Evolutionary conservation across 2,888 invertebrate species (phyloP).

Genomic region (Calameuta filiformis): DNA sequence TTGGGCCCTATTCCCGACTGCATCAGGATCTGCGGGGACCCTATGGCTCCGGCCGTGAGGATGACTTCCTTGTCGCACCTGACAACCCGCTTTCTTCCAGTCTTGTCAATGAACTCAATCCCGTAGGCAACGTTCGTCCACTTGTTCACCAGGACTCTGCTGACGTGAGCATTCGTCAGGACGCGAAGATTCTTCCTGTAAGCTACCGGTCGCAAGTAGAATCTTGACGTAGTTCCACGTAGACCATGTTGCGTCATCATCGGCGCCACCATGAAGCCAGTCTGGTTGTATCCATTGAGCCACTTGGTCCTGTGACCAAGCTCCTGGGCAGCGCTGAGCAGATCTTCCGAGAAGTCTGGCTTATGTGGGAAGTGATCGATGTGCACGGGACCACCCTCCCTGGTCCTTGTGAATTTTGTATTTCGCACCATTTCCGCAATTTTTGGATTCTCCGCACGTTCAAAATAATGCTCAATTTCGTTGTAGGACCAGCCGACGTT

Average conservation of each 20-base stretch:
- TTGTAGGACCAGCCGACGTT: slow-evolving; percentile 72
- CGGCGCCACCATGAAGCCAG: slow-evolving; percentile 65
- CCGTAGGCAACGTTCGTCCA: slow-evolving; percentile 70
- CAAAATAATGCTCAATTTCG: slow-evolving; percentile 67
- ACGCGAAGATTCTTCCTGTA: slow-evolving; percentile 66
- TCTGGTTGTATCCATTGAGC: slow-evolving; percentile 52
- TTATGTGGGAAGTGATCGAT: slow-evolving; percentile 58
- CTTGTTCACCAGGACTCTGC: slow-evolving; percentile 56
- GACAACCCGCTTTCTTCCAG: slow-evolving; percentile 59
- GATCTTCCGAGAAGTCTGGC: slow-evolving; percentile 49
- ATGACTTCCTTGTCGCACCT: slow-evolving; percentile 68
- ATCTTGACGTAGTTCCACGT: slow-evolving; percentile 69
- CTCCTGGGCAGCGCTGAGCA: slow-evolving; percentile 56
- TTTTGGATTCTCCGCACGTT: slow-evolving; percentile 68
- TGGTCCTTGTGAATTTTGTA: slow-evolving; percentile 24
- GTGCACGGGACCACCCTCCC: slow-evolving; percentile 48
- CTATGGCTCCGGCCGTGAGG: slow-evolving; percentile 68
- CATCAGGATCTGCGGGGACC: slow-evolving; percentile 69
- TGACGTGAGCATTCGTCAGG: slow-evolving; percentile 67
- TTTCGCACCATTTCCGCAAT: slow-evolving; percentile 42
- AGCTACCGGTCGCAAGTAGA: slow-evolving; percentile 66
- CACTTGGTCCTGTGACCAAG: slow-evolving; percentile 58
- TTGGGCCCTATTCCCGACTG: slow-evolving; percentile 70
- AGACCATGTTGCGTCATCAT: slow-evolving; percentile 64
- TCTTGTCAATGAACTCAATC: slow-evolving; percentile 65